Base-by-base conservation (phyloP, 2,888 invertebrate species). In the Cryptus viduatorius region DNA sequence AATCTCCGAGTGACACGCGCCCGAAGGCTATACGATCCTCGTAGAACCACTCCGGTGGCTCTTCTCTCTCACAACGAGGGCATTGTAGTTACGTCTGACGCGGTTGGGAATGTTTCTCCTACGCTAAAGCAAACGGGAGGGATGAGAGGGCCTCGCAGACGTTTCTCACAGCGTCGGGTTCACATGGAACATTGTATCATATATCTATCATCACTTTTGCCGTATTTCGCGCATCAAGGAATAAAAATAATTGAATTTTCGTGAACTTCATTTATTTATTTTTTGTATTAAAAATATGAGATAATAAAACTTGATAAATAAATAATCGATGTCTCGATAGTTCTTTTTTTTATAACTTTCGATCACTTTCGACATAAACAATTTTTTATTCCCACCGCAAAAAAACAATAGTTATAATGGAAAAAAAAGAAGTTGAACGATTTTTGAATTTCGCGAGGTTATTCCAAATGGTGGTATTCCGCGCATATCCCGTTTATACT, bases 1-100 rank as follows among this genome's bases (percentile, higher is more conserved):
- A 50, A 71, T 53, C 69, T 53, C 16, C 19, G 69, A 29, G 53
- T 53, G 69, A 71, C 69, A 71, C 69, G 53, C 50, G 69, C 69
- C 37, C 69, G 31, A 10, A 16, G 69, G 69, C 53, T 37, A 19
- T 29, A 71, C 53, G 42, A 53, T 24, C 53, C 31, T n/a, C 12
- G 37, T 12, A n/a, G 69, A 37, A 12, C 53, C 69, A 71, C 53
- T 71, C 53, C 31, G n/a, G 16, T 50, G 53, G 37, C 46, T 53
- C 53, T 71, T 37, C 19, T n/a, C 65, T 65, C 19, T 10, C 53
- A 12, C 37, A 65, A 37, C 31, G 53, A 53, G 53, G 8, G 37
- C 69, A 71, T 71, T 71, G 53, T 71, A 16, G 31, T 71, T 19
- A 7, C 10, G 31, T 50, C 37, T 53, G 53, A 12, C 37, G 50